Evolutionary conservation across 2,113 vertebrate species (phyloP), one percentile per base, ranked within the genome.

Genomic region (Alouatta palliata): DNA sequence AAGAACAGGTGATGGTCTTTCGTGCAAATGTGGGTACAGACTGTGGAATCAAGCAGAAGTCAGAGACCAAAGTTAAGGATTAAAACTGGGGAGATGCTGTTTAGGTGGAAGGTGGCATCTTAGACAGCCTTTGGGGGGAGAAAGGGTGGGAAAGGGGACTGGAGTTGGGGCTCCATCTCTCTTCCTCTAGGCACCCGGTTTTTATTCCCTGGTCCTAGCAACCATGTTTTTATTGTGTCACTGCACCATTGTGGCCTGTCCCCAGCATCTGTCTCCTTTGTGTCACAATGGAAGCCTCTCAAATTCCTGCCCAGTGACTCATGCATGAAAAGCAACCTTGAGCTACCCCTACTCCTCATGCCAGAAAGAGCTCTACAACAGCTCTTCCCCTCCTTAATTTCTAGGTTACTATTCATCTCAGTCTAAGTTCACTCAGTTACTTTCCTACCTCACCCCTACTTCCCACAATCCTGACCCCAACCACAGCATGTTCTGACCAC

Each of bases 161-260:
- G 21, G 90, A 76, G n/a, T 70, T 89, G 80, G 35, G 56, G 54
- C 96, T 89, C 96, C 97, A 92, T 95, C 84, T 90, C 70, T 73
- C 64, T 25, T 81, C 37, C 54, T 56, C 10, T 10, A 66, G 79
- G 56, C 5, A 87, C 47, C 90, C 40, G 43, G 54, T 87, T 21
- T 91, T 91, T 88, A 91, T 56, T 89, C 47, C 16, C n/a, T 68
- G 79, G 54, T 32, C 94, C 80, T 96, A 81, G 92, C 84, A 93
- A 95, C 95, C 35, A 43, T 82, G 75, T 76, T 95, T 97, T 97
- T 98, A 66, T 98, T 97, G 68, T 97, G 91, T 98, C 97, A 97
- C 70, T 30, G 43, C 4, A 40, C 14, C 52, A 35, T 13, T 86
- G 30, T 61, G 68, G 45, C 95, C 90, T 58, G 8, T 43, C 81